Base-by-base conservation (phyloP, 2,888 invertebrate species). In the Archaeoteleia sp. region DNA sequence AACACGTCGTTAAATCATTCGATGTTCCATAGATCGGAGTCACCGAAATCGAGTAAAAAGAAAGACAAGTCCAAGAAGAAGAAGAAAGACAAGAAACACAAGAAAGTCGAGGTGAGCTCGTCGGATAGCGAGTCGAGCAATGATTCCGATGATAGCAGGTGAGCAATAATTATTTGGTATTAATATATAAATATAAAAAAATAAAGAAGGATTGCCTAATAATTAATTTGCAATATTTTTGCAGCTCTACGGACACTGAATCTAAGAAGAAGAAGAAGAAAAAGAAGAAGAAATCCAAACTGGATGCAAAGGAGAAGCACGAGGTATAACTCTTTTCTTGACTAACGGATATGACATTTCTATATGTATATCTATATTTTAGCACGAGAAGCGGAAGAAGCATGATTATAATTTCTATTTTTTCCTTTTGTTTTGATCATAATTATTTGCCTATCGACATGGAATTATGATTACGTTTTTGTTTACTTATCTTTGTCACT, bases 281-380 rank as follows among this genome's bases (percentile, higher is more conserved):
- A 70, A 93, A 93, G 87, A 93, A 92, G 89, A 93, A 93, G 87
- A 93, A 92, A 83, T 90, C 91, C 0, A 93, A 93, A 82, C 74
- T 78, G 63, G 70, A 87, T 80, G 77, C 84, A 82, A 73, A 87
- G 84, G 81, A 87, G 45, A 83, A 80, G 49, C 74, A 74, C 48
- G 78, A 75, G 78, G 79, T 79, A 74, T 46, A 72, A 67, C 53
- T 14, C 20, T 60, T 60, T 55, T 27, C 27, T 61, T 49, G 17
- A 34, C 29, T 46, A 54, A 54, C 27, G 53, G 54, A 58, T 46
- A 39, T 37, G 61, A 40, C 25, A 49, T 74, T 61, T 75, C 61
- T 70, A 71, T 77, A 66, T 53, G 35, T 69, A 45, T 67, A 54
- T 60, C 65, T 67, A 71, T 73, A 72, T 53, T 65, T 74, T 75